phyloP scores from a whole-genome alignment of 1,140 invertebrate genomes.

The Calliphora vicina region DNA sequence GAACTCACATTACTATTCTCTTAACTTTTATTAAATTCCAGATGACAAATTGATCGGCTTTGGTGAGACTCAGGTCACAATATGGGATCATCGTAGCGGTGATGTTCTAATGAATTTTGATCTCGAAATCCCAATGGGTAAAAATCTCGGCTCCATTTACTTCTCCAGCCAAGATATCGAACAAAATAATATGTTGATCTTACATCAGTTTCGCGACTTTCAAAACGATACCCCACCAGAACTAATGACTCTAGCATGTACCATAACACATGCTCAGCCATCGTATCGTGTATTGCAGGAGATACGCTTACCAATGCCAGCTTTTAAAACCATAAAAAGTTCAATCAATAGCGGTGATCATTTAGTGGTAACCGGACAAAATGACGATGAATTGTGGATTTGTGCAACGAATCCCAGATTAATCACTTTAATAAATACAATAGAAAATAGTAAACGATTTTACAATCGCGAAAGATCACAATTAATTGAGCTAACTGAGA shows the following conservation, averaged over 20 bases:
- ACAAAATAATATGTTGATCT: conserved; percentile 51
- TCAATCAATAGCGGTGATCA: conserved; percentile 55
- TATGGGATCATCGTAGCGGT: conserved; percentile 61
- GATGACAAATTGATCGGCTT: conserved; percentile 59
- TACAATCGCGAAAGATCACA: conserved; percentile 51
- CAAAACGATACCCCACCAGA: conserved; percentile 38
- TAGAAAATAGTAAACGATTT: conserved; percentile 45
- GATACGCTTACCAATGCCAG: conserved; percentile 46
- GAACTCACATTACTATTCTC: too few species aligned
- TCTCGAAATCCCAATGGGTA: conserved; percentile 48
- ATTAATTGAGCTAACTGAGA: conserved; percentile 47
- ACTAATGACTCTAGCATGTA: conserved; percentile 53
- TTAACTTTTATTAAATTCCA: not conserved
- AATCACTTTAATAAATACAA: conserved; percentile 48
- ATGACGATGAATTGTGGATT: conserved; percentile 54
- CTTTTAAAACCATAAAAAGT: conserved; percentile 44
- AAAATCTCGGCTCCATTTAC: conserved; percentile 52
- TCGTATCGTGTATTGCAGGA: conserved; percentile 51
- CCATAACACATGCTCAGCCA: conserved; percentile 51
- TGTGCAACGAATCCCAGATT: conserved; percentile 48
- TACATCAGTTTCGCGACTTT: conserved; percentile 45
- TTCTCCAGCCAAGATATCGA: conserved; percentile 54
- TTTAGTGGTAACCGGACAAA: conserved; percentile 45
- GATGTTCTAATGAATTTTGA: conserved; percentile 60
- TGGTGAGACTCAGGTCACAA: conserved; percentile 50